Conservation (phyloP, 2,888 invertebrate genomes). For the Laspeyria flexula region DNA sequence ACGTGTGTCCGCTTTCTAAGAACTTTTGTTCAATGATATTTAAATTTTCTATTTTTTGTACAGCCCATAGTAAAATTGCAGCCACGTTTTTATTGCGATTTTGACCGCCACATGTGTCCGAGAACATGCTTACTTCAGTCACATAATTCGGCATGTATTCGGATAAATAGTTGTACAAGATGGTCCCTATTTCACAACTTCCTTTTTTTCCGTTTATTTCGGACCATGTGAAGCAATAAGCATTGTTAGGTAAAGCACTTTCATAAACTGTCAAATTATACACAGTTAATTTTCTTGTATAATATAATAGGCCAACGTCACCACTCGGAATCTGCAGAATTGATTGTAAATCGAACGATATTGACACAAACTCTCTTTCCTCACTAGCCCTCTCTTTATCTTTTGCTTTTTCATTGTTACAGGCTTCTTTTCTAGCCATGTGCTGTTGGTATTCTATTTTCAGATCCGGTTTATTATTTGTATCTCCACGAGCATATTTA, state of each 20-base stretch:
- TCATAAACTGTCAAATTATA: slow-evolving; percentile 10
- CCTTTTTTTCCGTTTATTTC: slow-evolving; percentile 3
- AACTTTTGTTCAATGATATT: slow-evolving; percentile 6
- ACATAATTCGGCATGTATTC: slow-evolving; percentile 1
- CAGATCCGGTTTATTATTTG: background rate
- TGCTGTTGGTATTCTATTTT: background rate
- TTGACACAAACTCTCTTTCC: slow-evolving; percentile 4
- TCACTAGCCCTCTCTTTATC: slow-evolving; percentile 16
- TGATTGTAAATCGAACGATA: slow-evolving; percentile 8
- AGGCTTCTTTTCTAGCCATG: background rate
- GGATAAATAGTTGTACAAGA: slow-evolving; percentile 2
- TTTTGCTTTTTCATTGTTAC: slow-evolving; percentile 12
- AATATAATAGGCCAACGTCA: slow-evolving; percentile 2
- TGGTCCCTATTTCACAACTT: slow-evolving; percentile 5
- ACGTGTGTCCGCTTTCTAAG: slow-evolving; percentile 5
- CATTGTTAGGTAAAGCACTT: background rate
- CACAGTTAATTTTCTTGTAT: slow-evolving; percentile 6
- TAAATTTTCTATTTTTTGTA: too few relatives aligned
- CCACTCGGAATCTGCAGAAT: slow-evolving; percentile 2
- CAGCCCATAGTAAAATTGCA: slow-evolving; percentile 4
- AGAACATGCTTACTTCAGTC: slow-evolving; percentile 12
- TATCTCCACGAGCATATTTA: slow-evolving; percentile 7
- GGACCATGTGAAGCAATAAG: slow-evolving; percentile 6
- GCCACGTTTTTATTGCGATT: slow-evolving; percentile 14
- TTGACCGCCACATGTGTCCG: slow-evolving; percentile 20